Evolutionary conservation across 2,797 vertebrate species (phyloP).

Genomic region (Bradypodion ventrale): DNA sequence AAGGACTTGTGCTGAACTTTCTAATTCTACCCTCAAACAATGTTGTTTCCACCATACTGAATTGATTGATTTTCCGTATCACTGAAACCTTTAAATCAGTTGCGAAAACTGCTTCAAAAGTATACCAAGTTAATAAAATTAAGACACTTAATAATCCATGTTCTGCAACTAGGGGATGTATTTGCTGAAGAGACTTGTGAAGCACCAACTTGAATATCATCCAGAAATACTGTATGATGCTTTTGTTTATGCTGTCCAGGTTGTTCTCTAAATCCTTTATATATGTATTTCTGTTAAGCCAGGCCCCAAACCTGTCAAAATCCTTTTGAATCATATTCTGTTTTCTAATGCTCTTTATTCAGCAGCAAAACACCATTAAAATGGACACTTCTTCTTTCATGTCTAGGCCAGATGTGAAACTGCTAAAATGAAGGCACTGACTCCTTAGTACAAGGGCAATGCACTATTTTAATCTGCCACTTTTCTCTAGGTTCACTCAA

Average conservation of each 20-base stretch:
- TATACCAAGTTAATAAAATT: not conserved
- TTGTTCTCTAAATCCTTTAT: not conserved
- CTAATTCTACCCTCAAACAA: not conserved
- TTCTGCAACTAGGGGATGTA: not conserved
- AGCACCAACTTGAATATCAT: not conserved
- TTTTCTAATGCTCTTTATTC: not conserved
- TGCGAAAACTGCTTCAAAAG: not conserved
- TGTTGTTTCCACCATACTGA: not conserved
- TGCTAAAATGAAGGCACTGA: no score
- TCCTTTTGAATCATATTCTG: not conserved
- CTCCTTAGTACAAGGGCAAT: not conserved
- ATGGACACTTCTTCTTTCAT: no score
- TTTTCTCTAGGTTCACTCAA: not conserved
- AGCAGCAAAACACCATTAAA: not conserved
- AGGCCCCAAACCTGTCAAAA: not conserved
- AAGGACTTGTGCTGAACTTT: no score
- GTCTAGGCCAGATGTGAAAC: no score
- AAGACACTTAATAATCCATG: not conserved
- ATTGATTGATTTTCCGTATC: conserved; percentile 7
- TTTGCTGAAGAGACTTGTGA: not conserved
- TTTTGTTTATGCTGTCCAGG: not conserved
- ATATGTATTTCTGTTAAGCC: not conserved
- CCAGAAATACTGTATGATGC: not conserved
- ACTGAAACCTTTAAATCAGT: not conserved
- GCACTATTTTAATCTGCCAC: not conserved